A percentile compares a stretch with the other conserved stretches of the same genome.
These are phyloP conservation scores for Linyphia triangularis DNA, from an alignment of 2,888 invertebrate genomes.

Conservation along the genomic window DNA sequence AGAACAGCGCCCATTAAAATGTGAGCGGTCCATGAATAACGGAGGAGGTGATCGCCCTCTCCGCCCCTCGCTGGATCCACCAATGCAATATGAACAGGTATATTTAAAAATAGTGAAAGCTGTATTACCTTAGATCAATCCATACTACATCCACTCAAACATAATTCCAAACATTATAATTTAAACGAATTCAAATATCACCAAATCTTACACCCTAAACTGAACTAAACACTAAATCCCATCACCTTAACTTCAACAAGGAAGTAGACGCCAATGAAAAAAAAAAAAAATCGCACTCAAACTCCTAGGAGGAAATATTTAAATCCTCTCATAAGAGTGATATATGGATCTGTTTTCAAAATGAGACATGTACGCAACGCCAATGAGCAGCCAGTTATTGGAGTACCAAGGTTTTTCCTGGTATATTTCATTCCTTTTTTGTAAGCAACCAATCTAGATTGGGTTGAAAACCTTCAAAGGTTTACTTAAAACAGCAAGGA, in stretches of 20 bases:
- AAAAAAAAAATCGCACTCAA: background rate
- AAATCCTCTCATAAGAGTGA: slow-evolving; percentile 22
- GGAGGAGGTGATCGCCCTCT: too few relatives aligned
- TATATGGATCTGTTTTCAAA: slow-evolving; percentile 40
- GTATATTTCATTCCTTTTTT: background rate
- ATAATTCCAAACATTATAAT: too few relatives aligned
- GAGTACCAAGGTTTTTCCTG: background rate
- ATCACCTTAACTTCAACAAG: background rate
- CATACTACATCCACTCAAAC: too few relatives aligned
- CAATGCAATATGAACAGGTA: too few relatives aligned
- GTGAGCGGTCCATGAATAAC: too few relatives aligned
- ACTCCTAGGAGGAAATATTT: slow-evolving; percentile 22
- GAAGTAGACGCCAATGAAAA: background rate
- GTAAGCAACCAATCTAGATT: background rate
- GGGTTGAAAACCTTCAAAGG: background rate
- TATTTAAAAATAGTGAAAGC: too few relatives aligned
- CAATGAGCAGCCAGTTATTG: background rate
- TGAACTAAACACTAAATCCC: background rate
- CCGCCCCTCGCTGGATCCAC: too few relatives aligned
- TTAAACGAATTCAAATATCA: too few relatives aligned
- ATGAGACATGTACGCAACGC: background rate
- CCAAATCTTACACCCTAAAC: background rate
- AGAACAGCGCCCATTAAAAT: too few relatives aligned
- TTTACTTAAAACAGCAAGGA: background rate
- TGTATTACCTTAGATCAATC: too few relatives aligned